Conservation (phyloP, 2,113 vertebrate genomes). For the Sphaerodactylus townsendi region DNA sequence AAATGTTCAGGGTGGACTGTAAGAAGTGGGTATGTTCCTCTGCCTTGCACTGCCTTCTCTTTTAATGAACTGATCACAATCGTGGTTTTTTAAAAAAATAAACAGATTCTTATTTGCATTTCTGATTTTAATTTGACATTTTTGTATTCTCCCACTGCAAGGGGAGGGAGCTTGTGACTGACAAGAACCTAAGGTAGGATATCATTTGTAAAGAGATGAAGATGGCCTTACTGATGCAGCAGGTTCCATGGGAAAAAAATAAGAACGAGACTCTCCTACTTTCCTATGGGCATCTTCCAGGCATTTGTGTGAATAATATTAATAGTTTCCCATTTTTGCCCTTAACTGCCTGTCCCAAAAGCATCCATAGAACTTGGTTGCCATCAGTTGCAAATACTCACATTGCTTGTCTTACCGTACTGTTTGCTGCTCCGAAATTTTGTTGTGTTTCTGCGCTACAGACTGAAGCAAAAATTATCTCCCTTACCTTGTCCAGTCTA, state of each 20-base stretch:
- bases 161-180: not conserved
- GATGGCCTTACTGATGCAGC: not conserved
- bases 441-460: constrained; percentile 56
- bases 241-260: not conserved
- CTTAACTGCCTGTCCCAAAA: not conserved
- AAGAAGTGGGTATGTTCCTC: not conserved
- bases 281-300: not conserved
- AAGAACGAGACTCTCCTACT: not conserved
- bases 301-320: not conserved
- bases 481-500: constrained; percentile 68
- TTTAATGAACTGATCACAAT: not conserved
- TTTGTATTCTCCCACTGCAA: not conserved
- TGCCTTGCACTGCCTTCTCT: not conserved
- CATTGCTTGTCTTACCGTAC: constrained; percentile 51
- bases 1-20: not conserved
- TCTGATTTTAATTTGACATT: fast-evolving
- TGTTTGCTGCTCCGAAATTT: constrained; percentile 53
- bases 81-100: constrained; percentile 6
- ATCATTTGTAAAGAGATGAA: constrained; percentile 4
- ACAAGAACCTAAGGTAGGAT: not conserved
- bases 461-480: constrained; percentile 49
- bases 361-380: constrained; percentile 11
- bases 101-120: not conserved
- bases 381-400: constrained; percentile 59
- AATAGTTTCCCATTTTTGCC: not conserved